phyloP scores from a whole-genome alignment of 2,113 vertebrate species.

The Corythaeola cristata region DNA sequence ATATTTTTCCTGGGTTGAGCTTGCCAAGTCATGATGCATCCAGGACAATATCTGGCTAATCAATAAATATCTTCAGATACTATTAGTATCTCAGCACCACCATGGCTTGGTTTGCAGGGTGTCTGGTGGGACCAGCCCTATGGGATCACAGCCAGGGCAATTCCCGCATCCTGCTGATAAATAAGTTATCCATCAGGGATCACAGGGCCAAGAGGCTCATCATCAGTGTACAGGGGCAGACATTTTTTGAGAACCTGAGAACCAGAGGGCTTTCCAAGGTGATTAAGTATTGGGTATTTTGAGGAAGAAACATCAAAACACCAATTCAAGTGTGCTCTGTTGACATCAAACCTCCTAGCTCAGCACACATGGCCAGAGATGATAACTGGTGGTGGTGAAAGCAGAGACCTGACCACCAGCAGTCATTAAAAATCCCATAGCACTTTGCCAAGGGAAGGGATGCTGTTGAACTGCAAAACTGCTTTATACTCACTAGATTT shows the following conservation, averaged over 20 bases:
- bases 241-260: background rate
- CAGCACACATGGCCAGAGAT: too few relatives aligned
- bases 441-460: background rate
- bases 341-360: background rate
- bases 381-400: background rate
- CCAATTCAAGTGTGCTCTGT: background rate
- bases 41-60: background rate
- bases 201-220: background rate
- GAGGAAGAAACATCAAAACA: background rate
- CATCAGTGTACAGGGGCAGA: rapidly evolving
- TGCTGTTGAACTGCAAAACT: background rate
- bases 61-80: background rate
- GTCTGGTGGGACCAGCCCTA: background rate
- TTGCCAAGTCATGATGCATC: rapidly evolving
- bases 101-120: background rate
- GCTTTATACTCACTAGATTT: background rate
- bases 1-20: background rate
- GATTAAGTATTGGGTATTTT: background rate
- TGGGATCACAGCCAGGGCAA: background rate
- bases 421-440: background rate
- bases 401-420: background rate
- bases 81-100: background rate
- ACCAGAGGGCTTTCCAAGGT: background rate
- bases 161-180: background rate
- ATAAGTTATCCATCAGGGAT: too few relatives aligned